Evolutionary conservation across 2,797 vertebrate species (phyloP).

Genomic region (Nyctalus aviator): DNA sequence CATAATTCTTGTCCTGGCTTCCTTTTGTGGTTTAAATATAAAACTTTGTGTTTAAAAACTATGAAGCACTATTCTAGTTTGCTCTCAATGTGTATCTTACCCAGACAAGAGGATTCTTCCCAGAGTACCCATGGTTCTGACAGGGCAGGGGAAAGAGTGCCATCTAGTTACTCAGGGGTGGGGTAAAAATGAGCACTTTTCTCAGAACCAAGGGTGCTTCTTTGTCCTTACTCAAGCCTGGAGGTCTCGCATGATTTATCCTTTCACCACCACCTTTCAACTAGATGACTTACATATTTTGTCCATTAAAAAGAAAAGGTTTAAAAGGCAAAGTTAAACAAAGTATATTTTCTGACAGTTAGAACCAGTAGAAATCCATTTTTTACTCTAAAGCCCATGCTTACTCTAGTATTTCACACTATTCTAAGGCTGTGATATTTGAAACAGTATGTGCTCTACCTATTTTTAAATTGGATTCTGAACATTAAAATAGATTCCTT

Average conservation of each 20-base stretch:
- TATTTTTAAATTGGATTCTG: conserved; percentile 4
- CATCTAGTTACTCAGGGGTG: not conserved
- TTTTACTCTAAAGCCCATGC: not conserved
- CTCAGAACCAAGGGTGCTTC: not conserved
- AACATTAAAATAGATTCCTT: not conserved
- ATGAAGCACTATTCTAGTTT: not conserved
- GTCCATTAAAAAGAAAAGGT: not conserved
- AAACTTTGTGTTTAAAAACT: not conserved
- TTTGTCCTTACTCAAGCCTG: not conserved
- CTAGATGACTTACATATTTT: not conserved
- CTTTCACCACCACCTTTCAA: not conserved
- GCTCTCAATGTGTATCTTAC: not conserved
- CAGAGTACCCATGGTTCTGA: not conserved
- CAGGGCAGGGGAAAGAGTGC: not conserved
- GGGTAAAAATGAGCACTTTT: not conserved
- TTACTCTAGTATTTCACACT: not conserved
- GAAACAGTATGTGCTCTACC: not conserved
- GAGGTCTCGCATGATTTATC: no score
- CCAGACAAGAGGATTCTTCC: not conserved
- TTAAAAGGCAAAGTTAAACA: not conserved
- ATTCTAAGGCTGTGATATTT: not conserved
- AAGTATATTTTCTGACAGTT: not conserved
- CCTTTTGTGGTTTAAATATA: not conserved
- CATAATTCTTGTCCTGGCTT: not conserved
- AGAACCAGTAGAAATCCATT: not conserved